Evolutionary conservation across 2,113 vertebrate genomes (phyloP).

Genomic region (Oryzias javanicus): DNA sequence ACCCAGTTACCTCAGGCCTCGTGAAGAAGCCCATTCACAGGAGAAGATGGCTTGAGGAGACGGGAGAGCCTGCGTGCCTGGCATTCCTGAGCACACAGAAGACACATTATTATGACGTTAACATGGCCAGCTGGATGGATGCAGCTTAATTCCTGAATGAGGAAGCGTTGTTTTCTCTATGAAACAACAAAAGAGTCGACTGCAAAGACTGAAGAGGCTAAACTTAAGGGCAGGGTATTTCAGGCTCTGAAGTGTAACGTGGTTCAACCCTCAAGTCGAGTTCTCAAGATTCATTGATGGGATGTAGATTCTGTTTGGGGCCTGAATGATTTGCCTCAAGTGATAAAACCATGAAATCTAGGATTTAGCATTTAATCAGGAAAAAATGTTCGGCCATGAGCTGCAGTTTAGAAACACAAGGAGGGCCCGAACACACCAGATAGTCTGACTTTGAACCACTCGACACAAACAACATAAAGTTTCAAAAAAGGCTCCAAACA

Average conservation of each 20-base stretch:
- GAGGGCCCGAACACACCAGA: too few relatives aligned
- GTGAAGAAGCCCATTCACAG: constrained; percentile 69
- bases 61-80: constrained; percentile 66
- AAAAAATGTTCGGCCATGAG: too few relatives aligned
- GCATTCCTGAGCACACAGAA: constrained; percentile 76
- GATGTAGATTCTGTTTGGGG: too few relatives aligned
- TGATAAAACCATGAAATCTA: too few relatives aligned
- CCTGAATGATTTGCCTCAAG: too few relatives aligned
- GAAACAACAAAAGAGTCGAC: constrained; percentile 23
- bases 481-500: too few relatives aligned
- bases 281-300: too few relatives aligned
- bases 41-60: constrained; percentile 67
- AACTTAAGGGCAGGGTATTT: neutral
- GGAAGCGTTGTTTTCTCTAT: constrained; percentile 44
- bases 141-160: constrained; percentile 52
- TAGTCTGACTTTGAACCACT: too few relatives aligned
- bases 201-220: neutral
- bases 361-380: too few relatives aligned
- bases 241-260: neutral
- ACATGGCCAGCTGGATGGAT: constrained; percentile 60
- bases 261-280: too few relatives aligned
- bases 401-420: too few relatives aligned
- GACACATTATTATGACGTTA: constrained; percentile 78
- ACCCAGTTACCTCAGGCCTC: constrained; percentile 53
- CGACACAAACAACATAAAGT: too few relatives aligned